Evolutionary conservation across 2,888 invertebrate species (phyloP).

Genomic region (Baccha elongata): DNA sequence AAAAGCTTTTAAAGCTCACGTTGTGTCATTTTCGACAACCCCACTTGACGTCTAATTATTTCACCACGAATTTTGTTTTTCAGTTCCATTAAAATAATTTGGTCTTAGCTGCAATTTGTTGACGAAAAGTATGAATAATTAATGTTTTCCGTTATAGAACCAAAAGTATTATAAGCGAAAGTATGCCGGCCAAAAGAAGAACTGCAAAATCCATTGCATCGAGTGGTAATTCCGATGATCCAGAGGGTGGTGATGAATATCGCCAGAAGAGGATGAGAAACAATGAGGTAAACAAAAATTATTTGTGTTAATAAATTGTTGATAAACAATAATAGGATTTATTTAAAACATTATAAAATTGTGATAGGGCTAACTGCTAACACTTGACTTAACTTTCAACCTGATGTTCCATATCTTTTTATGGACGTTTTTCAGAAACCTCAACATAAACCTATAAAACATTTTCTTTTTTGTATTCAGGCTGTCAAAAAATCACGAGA

Average conservation of each 20-base stretch:
- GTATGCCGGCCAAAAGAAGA: conserved; percentile 80
- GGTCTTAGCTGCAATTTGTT: conserved; percentile 11
- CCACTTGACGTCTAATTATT: conserved; percentile 48
- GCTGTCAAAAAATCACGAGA: conserved; percentile 81
- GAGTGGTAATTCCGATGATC: conserved; percentile 77
- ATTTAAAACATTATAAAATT: no score
- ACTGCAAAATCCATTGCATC: conserved; percentile 74
- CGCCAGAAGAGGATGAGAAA: conserved; percentile 80
- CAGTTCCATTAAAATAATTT: conserved; percentile 7
- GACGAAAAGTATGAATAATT: background rate
- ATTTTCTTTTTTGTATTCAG: conserved; percentile 74
- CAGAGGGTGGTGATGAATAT: conserved; percentile 77
- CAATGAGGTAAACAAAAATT: conserved; percentile 78
- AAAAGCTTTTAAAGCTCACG: conserved; percentile 60
- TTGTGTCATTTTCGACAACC: conserved; percentile 47
- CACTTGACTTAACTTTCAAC: no score
- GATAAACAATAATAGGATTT: no score
- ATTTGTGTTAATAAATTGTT: conserved; percentile 25
- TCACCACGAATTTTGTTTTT: conserved; percentile 38
- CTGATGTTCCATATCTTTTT: no score
- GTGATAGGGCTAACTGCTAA: no score
- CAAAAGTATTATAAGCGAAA: conserved; percentile 79
- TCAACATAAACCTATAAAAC: background rate
- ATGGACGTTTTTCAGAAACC: no score
- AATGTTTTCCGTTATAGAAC: conserved; percentile 76